Conservation (phyloP, 1,140 invertebrate genomes). For the Euglossa dilemma region DNA sequence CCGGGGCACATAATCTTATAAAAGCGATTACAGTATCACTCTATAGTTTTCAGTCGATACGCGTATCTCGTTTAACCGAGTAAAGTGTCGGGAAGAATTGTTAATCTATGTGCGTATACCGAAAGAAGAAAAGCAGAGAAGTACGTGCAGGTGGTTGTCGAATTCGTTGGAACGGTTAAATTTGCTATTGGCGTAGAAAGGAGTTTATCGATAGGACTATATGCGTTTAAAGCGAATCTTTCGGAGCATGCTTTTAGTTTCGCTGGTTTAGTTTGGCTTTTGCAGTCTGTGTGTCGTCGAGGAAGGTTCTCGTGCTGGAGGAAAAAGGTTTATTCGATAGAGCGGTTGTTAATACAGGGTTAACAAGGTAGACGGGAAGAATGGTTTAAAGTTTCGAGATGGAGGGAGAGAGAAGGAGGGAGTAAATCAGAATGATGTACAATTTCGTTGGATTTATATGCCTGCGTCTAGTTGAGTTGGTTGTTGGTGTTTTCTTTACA, state of each 20-base stretch:
- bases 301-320: accelerated
- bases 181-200: too few relatives aligned
- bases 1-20: slow-evolving; percentile 55
- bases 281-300: neutral
- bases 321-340: neutral
- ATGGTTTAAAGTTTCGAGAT: too few relatives aligned
- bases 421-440: neutral
- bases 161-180: neutral
- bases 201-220: neutral
- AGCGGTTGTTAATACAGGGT: neutral
- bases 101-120: neutral
- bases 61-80: slow-evolving; percentile 23
- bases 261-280: neutral
- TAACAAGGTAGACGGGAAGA: too few relatives aligned
- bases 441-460: slow-evolving; percentile 34
- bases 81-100: slow-evolving; percentile 56
- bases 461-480: slow-evolving; percentile 24
- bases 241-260: neutral
- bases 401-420: neutral
- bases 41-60: slow-evolving; percentile 38
- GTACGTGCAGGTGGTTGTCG: too few relatives aligned
- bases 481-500: slow-evolving; percentile 46
- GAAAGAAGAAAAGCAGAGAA: neutral
- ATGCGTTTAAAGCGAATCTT: too few relatives aligned
- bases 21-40: slow-evolving; percentile 60